Evolutionary conservation across 2,113 vertebrate genomes (phyloP).

Genomic region (Hippocampus abdominalis): DNA sequence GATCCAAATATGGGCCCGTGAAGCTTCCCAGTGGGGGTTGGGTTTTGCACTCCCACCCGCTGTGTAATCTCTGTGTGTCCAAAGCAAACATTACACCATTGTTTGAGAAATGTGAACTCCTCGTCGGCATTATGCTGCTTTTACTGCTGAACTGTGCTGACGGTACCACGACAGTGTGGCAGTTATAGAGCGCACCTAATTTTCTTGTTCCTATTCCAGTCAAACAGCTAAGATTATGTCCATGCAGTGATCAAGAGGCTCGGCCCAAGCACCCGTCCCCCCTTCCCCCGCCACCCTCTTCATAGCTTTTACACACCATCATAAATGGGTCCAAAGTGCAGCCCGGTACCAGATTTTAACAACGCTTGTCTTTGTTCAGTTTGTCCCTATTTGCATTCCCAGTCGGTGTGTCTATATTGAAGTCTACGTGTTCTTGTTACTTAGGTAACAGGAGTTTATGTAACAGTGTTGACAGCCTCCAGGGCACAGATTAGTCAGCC

Average conservation of each 20-base stretch:
- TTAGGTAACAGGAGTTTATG: slow-evolving; percentile 43
- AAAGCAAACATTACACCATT: slow-evolving; percentile 51
- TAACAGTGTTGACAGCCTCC: slow-evolving; percentile 24
- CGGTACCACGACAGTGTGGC: neutral
- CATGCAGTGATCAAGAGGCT: neutral
- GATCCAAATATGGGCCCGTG: slow-evolving; percentile 44
- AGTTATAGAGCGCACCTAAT: neutral
- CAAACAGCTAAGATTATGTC: neutral
- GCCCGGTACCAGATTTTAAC: slow-evolving; percentile 31
- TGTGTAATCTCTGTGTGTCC: slow-evolving; percentile 19
- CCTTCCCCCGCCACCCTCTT: slow-evolving; percentile 8
- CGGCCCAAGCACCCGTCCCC: neutral
- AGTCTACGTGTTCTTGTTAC: slow-evolving; percentile 41
- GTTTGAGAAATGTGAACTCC: slow-evolving; percentile 28
- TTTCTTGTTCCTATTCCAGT: neutral
- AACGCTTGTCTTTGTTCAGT: slow-evolving; percentile 51
- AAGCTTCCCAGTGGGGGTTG: slow-evolving; percentile 19
- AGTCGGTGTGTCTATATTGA: slow-evolving; percentile 24
- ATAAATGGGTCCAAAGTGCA: slow-evolving; percentile 34
- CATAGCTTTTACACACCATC: slow-evolving; percentile 3
- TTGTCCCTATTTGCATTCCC: slow-evolving; percentile 46
- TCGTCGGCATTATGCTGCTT: slow-evolving; percentile 19
- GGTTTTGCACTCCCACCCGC: slow-evolving; percentile 24
- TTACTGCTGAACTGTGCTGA: slow-evolving; percentile 9
- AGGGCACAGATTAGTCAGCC: slow-evolving; percentile 57